Percentiles rank a stretch among this genome's conserved stretches.
Evolutionary conservation across 1,140 invertebrate genomes (phyloP).

Genomic region (Sinella curviseta): DNA sequence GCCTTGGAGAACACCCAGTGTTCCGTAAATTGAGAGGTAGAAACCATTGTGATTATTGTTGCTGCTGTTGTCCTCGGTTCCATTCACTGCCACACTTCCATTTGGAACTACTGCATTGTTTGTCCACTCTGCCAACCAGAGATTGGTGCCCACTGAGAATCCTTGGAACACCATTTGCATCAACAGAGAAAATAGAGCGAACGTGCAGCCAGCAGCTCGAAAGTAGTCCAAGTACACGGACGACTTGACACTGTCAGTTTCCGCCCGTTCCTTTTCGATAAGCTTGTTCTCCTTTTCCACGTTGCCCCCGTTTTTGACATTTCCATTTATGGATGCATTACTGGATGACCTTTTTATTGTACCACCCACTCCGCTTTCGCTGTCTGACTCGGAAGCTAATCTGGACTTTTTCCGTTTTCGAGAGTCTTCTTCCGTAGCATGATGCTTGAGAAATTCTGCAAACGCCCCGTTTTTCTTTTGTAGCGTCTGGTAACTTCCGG

Average conservation of each 20-base stretch:
- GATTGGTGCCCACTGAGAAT: constrained; percentile 58
- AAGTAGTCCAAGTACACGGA: constrained; percentile 44
- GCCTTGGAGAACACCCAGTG: constrained; percentile 52
- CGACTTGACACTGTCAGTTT: constrained; percentile 56
- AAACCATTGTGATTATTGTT: constrained; percentile 50
- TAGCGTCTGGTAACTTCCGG: constrained; percentile 57
- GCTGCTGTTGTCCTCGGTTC: constrained; percentile 17
- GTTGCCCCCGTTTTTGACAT: not conserved
- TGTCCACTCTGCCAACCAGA: constrained; percentile 63
- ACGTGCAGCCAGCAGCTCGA: constrained; percentile 46
- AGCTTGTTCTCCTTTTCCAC: constrained; percentile 50
- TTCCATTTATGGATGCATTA: not conserved
- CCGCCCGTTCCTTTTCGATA: constrained; percentile 55
- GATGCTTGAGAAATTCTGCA: constrained; percentile 54
- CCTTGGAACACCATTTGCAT: constrained; percentile 51
- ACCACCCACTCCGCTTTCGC: not conserved
- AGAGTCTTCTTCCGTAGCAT: constrained; percentile 11
- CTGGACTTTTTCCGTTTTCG: not conserved
- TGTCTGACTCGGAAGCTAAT: not conserved
- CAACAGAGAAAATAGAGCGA: constrained; percentile 52
- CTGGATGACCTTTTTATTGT: not conserved
- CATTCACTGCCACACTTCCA: too few species aligned
- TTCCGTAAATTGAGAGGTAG: constrained; percentile 55
- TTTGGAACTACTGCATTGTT: constrained; percentile 40
- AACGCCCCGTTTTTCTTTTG: constrained; percentile 52